phyloP scores from a whole-genome alignment of 2,113 vertebrate genomes.

The Zonotrichia leucophrys region DNA sequence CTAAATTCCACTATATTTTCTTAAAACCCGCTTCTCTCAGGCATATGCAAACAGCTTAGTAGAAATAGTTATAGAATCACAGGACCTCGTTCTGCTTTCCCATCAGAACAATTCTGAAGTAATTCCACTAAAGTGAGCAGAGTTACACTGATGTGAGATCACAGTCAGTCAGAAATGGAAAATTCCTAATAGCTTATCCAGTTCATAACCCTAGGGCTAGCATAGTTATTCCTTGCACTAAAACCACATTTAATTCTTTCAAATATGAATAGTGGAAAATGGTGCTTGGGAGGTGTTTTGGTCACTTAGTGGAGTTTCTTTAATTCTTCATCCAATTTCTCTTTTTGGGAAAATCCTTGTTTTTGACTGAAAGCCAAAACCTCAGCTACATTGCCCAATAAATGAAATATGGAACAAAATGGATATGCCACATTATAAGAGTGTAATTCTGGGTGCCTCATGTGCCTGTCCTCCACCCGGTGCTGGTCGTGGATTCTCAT shows the following conservation, averaged over 20 bases:
- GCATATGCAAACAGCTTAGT: not conserved
- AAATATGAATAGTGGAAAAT: constrained; percentile 27
- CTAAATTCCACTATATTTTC: constrained; percentile 38
- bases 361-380: constrained; percentile 16
- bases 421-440: not conserved
- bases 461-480: not conserved
- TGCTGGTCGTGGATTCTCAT: not conserved
- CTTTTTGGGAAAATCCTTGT: not conserved
- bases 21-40: not conserved
- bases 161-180: constrained; percentile 59
- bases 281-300: not conserved
- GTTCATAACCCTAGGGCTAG: constrained; percentile 47
- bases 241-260: not conserved
- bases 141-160: constrained; percentile 57
- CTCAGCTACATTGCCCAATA: not conserved
- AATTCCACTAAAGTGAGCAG: constrained; percentile 60
- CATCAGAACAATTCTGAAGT: constrained; percentile 43
- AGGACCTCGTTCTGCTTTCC: constrained; percentile 19
- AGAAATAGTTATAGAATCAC: constrained; percentile 40
- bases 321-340: not conserved
- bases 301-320: not conserved
- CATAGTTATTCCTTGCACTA: not conserved
- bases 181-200: constrained; percentile 64
- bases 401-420: not conserved
- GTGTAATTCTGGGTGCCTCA: not conserved